Percentiles rank a stretch among this genome's conserved stretches.
Evolutionary conservation across 2,797 vertebrate species (phyloP).

Genomic region (Lycodopsis pacificus): DNA sequence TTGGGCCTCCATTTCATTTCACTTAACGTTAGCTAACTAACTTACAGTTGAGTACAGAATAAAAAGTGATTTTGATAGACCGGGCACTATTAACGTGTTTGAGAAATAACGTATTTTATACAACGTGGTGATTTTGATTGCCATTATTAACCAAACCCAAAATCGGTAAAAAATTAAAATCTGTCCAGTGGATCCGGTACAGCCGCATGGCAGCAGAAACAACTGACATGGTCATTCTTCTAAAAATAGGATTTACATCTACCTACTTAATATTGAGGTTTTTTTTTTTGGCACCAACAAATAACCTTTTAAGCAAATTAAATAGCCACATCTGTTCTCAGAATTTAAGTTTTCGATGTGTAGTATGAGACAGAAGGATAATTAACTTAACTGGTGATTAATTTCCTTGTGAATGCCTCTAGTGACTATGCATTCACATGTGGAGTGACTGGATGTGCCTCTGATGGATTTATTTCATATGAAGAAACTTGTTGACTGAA

Average conservation of each 20-base stretch:
- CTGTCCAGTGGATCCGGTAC: background rate
- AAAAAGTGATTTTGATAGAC: conserved; percentile 46
- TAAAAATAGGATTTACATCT: conserved; percentile 60
- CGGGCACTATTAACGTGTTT: background rate
- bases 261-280: background rate
- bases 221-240: conserved; percentile 43
- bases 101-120: background rate
- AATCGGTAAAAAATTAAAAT: background rate
- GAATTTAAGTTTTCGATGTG: background rate
- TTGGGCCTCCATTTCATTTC: conserved; percentile 77
- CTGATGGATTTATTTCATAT: background rate
- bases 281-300: background rate
- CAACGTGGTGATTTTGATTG: background rate
- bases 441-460: conserved; percentile 15
- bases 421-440: conserved; percentile 1
- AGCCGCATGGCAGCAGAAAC: conserved; percentile 44
- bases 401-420: background rate
- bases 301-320: background rate
- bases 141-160: background rate
- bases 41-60: conserved; percentile 43
- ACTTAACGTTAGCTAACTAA: conserved; percentile 5
- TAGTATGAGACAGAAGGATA: background rate
- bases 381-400: background rate
- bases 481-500: background rate
- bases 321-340: background rate